phyloP scores from a whole-genome alignment of 1,140 invertebrate genomes.

The Danaus plexippus region DNA sequence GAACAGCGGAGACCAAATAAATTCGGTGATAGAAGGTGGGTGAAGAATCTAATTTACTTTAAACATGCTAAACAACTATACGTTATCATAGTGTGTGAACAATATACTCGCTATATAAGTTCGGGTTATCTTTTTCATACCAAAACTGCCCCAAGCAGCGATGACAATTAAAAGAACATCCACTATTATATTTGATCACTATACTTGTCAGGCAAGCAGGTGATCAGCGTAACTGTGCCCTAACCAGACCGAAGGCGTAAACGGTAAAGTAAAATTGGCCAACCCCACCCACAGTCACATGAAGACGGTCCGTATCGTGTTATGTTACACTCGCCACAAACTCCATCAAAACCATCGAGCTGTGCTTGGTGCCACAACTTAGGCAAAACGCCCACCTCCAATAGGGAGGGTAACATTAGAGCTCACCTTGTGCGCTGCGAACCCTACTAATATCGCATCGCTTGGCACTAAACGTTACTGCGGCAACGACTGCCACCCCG shows the following conservation, averaged over 20 bases:
- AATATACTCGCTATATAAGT: slow-evolving; percentile 15
- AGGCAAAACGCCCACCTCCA: slow-evolving; percentile 71
- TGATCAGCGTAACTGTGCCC: slow-evolving; percentile 47
- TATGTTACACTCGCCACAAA: slow-evolving; percentile 4
- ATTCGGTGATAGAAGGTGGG: slow-evolving; percentile 45
- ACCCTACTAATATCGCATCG: slow-evolving; percentile 58
- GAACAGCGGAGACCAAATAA: slow-evolving; percentile 49
- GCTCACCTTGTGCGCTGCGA: slow-evolving; percentile 71
- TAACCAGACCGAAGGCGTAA: slow-evolving; percentile 35
- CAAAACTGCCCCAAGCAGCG: slow-evolving; percentile 8
- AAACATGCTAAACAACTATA: slow-evolving; percentile 24
- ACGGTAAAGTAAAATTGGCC: slow-evolving; percentile 31
- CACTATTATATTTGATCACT: slow-evolving; percentile 28
- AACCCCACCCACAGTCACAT: slow-evolving; percentile 50
- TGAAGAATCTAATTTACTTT: slow-evolving; percentile 33
- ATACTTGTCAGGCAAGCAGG: slow-evolving; percentile 43
- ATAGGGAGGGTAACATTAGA: slow-evolving; percentile 70
- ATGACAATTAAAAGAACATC: slow-evolving; percentile 6
- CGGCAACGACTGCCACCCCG: slow-evolving; percentile 6
- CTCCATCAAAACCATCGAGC: slow-evolving; percentile 58
- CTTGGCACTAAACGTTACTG: slow-evolving; percentile 34
- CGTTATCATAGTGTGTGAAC: slow-evolving; percentile 25
- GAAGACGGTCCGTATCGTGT: slow-evolving; percentile 26
- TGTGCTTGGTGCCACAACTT: slow-evolving; percentile 68
- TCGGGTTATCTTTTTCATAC: slow-evolving; percentile 11